Base-by-base conservation (phyloP, 2,113 vertebrate genomes). In the Charina bottae region DNA sequence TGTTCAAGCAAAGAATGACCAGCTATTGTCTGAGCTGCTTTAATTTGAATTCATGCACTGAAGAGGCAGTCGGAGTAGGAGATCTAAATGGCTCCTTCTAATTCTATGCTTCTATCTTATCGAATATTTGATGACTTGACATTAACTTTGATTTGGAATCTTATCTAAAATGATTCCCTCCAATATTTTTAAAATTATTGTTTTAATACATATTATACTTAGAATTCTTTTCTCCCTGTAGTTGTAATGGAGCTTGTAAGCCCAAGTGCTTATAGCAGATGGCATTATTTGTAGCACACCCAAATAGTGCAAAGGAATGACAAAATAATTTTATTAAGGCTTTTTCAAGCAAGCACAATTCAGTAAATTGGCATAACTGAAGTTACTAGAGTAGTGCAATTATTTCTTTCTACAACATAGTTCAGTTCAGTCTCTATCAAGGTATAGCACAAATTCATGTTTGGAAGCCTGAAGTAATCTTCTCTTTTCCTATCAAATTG, bases 191-290 rank as follows among this genome's bases (percentile, higher is more conserved):
- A 91, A 13, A 26, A 4, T 37, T 11, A 5, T 24, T 15, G 19
- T 24, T 0, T 33, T 56, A 1, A 24, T 1, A 0, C 28, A 23
- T 9, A 6, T 85, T 24, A 0, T 1, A 56, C 6, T 23, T 78
- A 56, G 72, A 49, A 58, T 54, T 42, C 24, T 1, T 58, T 56
- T 53, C 19, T 54, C 49, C 26, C 9, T 8, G 8, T 23, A 85
- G 58, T 87, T 60, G 26, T 1, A 93, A 62, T 26, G 4, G n/a
- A 33, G 33, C 88, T 19, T 10, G 53, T 89, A 91, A 33, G 62
- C 83, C 85, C 90, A 64, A 89, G 72, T 87, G 28, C 59, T 91
- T 85, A 85, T 91, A 26, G 54, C 4, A 85, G 91, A 60, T 92
- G 54, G 83, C 58, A 85, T 91, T 85, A 91, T 28, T 54, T 85